These are phyloP conservation scores for Alces alces DNA, from an alignment of 2,113 vertebrate species.

Conservation along the genomic window DNA sequence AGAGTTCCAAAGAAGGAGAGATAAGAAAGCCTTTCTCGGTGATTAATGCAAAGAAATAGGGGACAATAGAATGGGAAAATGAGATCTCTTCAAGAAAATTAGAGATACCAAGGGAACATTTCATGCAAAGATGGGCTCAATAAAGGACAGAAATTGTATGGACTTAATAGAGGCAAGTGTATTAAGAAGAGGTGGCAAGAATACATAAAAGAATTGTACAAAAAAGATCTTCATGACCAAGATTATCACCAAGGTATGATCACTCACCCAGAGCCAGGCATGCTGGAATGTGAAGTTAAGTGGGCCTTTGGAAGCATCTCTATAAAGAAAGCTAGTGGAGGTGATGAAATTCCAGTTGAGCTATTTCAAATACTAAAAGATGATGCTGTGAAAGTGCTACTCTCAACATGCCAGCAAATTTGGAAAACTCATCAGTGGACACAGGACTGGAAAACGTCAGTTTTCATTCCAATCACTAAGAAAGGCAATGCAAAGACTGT, in stretches of 20 bases:
- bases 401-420: not conserved
- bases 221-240: not conserved
- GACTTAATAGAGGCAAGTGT: not conserved
- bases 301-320: not conserved
- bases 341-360: not conserved
- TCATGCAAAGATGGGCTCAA: not conserved
- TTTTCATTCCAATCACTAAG: not conserved
- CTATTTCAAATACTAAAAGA: not conserved
- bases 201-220: not conserved
- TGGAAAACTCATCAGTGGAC: not conserved
- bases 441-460: not conserved
- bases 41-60: not conserved
- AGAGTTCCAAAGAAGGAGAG: not conserved
- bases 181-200: not conserved
- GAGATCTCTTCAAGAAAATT: not conserved
- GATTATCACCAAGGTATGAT: not conserved
- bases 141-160: accelerated
- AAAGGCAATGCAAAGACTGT: not conserved
- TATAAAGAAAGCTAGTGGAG: not conserved
- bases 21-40: not conserved
- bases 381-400: not conserved
- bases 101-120: not conserved
- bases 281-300: not conserved
- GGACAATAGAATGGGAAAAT: not conserved
- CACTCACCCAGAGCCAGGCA: not conserved